A percentile compares a stretch with the other conserved stretches of the same genome.
These are phyloP conservation scores for Sciurus carolinensis DNA, from an alignment of 2,797 vertebrate species.

Conservation along the genomic window DNA sequence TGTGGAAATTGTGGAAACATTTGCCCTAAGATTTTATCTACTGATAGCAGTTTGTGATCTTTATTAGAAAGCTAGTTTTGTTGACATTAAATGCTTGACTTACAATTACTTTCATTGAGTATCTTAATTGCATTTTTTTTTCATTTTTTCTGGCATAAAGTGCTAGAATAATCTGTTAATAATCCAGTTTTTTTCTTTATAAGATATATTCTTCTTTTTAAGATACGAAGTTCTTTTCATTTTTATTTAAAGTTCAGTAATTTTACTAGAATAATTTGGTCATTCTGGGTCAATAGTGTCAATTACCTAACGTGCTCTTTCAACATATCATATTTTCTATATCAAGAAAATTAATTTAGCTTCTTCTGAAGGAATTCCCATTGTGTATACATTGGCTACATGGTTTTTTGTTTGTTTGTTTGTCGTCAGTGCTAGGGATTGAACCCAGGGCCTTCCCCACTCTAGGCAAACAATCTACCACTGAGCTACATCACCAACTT, in stretches of 20 bases:
- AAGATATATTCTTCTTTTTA: background rate
- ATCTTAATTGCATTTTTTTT: background rate
- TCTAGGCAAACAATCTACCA: background rate
- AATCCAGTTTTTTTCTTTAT: background rate
- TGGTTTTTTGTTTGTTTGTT: background rate
- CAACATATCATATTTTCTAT: background rate
- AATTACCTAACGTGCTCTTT: background rate
- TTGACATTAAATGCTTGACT: constrained; percentile 17
- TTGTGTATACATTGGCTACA: background rate
- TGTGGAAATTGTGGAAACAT: background rate
- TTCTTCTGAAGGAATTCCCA: background rate
- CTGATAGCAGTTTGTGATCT: background rate
- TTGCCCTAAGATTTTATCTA: background rate
- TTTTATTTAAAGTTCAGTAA: background rate
- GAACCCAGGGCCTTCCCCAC: background rate
- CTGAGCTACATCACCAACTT: background rate
- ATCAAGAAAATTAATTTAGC: background rate
- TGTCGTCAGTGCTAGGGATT: background rate
- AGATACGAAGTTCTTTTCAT: background rate
- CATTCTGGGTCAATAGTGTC: background rate
- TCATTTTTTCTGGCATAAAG: background rate
- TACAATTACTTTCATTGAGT: constrained; percentile 10
- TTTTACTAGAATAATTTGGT: background rate
- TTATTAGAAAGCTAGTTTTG: background rate
- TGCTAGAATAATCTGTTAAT: background rate